Conservation (phyloP, 2,888 invertebrate species). For the Apamea sordens region DNA sequence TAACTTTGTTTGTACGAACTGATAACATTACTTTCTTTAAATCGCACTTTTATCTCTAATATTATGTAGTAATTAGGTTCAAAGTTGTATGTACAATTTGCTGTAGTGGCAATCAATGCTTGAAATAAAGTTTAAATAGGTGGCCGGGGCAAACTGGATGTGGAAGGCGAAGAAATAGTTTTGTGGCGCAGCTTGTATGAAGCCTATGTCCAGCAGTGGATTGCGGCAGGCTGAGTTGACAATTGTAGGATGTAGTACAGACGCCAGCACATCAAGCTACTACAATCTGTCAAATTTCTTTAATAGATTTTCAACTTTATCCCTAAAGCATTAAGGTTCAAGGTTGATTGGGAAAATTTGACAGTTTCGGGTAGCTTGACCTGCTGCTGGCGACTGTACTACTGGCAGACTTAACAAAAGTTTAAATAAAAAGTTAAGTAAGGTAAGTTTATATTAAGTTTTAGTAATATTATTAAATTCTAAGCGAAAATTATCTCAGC, state of each 20-base stretch:
- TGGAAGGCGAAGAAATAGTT: not conserved
- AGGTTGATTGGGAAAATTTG: no score
- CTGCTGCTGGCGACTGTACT: no score
- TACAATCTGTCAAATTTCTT: no score
- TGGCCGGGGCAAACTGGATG: not conserved
- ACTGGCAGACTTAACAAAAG: no score
- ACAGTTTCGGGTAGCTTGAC: no score
- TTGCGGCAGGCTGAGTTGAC: not conserved
- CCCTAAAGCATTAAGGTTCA: no score
- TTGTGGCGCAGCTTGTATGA: not conserved
- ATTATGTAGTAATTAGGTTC: not conserved
- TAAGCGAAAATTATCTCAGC: constrained; percentile 15
- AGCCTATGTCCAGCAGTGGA: not conserved
- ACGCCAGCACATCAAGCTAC: no score
- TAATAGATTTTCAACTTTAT: no score
- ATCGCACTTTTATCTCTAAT: constrained; percentile 18
- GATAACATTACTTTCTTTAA: constrained; percentile 22
- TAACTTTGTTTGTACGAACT: constrained; percentile 13
- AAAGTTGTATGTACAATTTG: constrained; percentile 10
- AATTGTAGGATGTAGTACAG: no score
- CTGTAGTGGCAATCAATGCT: constrained; percentile 6
- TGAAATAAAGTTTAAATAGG: not conserved
- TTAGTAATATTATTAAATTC: not conserved
- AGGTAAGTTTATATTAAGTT: no score
- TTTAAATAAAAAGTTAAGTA: no score